Percentiles rank a stretch among this genome's conserved stretches.
Conservation (phyloP, 2,797 vertebrate species). For the Schizothorax lantsangensis region DNA sequence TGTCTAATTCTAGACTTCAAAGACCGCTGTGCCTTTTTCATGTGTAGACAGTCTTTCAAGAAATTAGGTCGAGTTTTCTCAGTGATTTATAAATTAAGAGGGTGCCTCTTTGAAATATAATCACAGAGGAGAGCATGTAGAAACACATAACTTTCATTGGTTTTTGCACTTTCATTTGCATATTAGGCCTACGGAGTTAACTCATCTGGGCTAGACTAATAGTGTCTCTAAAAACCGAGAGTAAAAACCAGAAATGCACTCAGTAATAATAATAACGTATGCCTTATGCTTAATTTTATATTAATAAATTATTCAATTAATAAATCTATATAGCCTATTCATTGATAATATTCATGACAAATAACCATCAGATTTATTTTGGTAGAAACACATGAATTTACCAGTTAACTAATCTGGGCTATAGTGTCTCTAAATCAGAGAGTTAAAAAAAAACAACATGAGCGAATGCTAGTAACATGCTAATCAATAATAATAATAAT, state of each 20-base stretch:
- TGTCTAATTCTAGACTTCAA: slow-evolving; percentile 82
- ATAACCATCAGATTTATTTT: neutral
- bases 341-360: neutral
- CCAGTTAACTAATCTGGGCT: neutral
- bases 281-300: neutral
- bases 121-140: slow-evolving; percentile 74
- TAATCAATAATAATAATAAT: neutral
- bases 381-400: slow-evolving; percentile 73
- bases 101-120: slow-evolving; percentile 81
- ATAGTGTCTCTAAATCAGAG: neutral
- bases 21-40: slow-evolving; percentile 73
- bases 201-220: slow-evolving; percentile 4
- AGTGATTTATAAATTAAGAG: slow-evolving; percentile 80
- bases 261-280: neutral
- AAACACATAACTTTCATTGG: slow-evolving; percentile 75
- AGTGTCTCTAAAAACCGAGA: neutral
- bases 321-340: neutral
- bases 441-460: neutral
- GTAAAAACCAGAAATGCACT: neutral
- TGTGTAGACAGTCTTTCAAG: slow-evolving; percentile 74
- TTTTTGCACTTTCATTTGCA: slow-evolving; percentile 61
- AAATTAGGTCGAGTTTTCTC: slow-evolving; percentile 81
- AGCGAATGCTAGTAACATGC: no score
- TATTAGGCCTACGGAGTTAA: slow-evolving; percentile 43
- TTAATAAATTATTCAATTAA: neutral